A percentile compares a stretch with the other conserved stretches of the same genome.
phyloP scores from a whole-genome alignment of 2,113 vertebrate genomes.

The Nycticebus coucang region DNA sequence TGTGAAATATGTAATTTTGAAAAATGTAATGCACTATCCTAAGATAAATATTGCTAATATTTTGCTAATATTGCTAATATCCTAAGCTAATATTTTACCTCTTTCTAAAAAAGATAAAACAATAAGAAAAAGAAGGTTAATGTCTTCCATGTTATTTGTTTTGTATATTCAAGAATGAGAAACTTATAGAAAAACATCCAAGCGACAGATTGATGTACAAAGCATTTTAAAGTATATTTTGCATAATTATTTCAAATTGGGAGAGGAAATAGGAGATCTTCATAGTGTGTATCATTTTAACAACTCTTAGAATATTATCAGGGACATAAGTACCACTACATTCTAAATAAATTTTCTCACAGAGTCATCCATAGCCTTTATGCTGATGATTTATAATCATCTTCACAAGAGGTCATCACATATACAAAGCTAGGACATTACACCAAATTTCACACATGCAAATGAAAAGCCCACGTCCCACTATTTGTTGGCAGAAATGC shows the following conservation, averaged over 20 bases:
- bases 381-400: neutral
- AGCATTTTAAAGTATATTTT: conserved; percentile 71
- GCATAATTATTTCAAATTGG: conserved; percentile 71
- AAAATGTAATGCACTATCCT: neutral
- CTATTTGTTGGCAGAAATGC: neutral
- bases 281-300: conserved; percentile 58
- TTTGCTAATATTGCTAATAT: too few relatives aligned
- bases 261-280: conserved; percentile 49
- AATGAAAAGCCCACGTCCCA: neutral
- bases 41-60: neutral
- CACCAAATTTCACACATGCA: neutral
- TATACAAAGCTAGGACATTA: neutral
- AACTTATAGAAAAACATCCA: conserved; percentile 46
- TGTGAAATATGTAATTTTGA: conserved; percentile 27
- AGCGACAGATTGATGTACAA: conserved; percentile 49
- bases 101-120: conserved; percentile 2
- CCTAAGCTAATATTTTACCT: too few relatives aligned
- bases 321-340: conserved; percentile 32
- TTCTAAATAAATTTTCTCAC: conserved; percentile 55
- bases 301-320: conserved; percentile 61
- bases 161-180: conserved; percentile 46
- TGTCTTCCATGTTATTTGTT: conserved; percentile 50
- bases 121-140: conserved; percentile 17
- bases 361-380: neutral
- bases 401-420: neutral